Percentiles rank a stretch among this genome's conserved stretches.
These are phyloP conservation scores for Sebastes trivittatus DNA, from an alignment of 2,797 vertebrate genomes.

Conservation along the genomic window DNA sequence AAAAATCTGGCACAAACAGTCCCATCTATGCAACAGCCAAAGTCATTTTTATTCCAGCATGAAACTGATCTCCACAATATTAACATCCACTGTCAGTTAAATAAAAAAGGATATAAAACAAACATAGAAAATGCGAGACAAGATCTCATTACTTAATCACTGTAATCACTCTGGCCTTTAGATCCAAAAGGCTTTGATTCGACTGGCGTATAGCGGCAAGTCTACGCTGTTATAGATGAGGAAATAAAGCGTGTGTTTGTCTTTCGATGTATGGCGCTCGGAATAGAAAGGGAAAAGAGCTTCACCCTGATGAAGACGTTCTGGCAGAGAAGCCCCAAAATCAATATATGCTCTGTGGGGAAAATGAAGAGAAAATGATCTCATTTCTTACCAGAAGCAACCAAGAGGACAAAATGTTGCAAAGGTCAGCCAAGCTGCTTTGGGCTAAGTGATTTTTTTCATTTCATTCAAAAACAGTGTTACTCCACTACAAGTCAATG, in stretches of 20 bases:
- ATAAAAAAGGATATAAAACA: constrained; percentile 74
- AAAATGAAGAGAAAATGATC: constrained; percentile 66
- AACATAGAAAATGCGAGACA: constrained; percentile 65
- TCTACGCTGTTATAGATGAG: not conserved
- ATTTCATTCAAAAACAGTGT: constrained; percentile 27
- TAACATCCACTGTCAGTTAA: constrained; percentile 66
- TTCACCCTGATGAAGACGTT: constrained; percentile 65
- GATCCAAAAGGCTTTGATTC: constrained; percentile 46
- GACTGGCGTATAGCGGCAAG: not conserved
- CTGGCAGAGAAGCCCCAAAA: constrained; percentile 64
- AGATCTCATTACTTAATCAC: constrained; percentile 14
- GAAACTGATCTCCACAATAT: constrained; percentile 66
- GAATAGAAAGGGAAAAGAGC: constrained; percentile 22
- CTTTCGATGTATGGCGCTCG: constrained; percentile 27
- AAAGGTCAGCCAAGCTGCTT: constrained; percentile 61
- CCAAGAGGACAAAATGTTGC: constrained; percentile 44
- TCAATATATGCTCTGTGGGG: constrained; percentile 71
- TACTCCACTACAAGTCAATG: constrained; percentile 23
- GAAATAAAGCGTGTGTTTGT: constrained; percentile 37
- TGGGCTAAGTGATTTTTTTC: constrained; percentile 37
- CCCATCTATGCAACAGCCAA: constrained; percentile 41
- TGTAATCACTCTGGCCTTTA: constrained; percentile 18
- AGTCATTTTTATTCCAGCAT: constrained; percentile 69
- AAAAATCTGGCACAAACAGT: constrained; percentile 28
- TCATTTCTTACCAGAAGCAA: constrained; percentile 50